Conservation (phyloP, 2,113 vertebrate species). For the Lepus americanus region DNA sequence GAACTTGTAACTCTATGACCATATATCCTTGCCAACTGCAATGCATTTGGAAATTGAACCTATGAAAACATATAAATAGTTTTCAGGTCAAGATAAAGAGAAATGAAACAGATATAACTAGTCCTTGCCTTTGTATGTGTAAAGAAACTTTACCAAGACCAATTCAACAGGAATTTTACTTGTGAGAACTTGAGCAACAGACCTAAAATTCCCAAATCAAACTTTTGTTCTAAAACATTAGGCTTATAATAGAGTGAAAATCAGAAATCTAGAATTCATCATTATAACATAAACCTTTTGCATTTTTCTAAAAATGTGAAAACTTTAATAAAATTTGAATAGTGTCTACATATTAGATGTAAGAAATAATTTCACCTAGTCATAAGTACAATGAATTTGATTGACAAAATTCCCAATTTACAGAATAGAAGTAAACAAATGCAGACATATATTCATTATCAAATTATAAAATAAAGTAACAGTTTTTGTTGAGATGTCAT, state of each 20-base stretch:
- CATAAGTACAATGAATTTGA: constrained; percentile 78
- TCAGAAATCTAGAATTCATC: constrained; percentile 65
- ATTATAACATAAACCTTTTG: constrained; percentile 65
- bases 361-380: constrained; percentile 82
- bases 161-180: constrained; percentile 56
- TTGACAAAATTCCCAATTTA: constrained; percentile 80
- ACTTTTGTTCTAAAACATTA: constrained; percentile 71
- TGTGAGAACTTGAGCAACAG: constrained; percentile 1
- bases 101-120: constrained; percentile 64
- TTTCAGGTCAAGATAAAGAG: constrained; percentile 77
- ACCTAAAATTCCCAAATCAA: constrained; percentile 54
- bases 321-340: constrained; percentile 80
- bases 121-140: constrained; percentile 54
- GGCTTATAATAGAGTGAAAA: constrained; percentile 65
- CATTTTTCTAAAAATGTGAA: constrained; percentile 74
- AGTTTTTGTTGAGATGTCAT: constrained; percentile 75
- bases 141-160: constrained; percentile 43
- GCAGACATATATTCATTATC: constrained; percentile 79
- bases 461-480: constrained; percentile 84
- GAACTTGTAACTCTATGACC: constrained; percentile 73
- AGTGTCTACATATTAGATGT: constrained; percentile 79
- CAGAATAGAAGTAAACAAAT: constrained; percentile 80
- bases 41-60: constrained; percentile 76
- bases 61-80: constrained; percentile 80
- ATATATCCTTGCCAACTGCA: constrained; percentile 63